Evolutionary conservation across 2,888 invertebrate genomes (phyloP).

Genomic region (Megalurothrips usitatus): DNA sequence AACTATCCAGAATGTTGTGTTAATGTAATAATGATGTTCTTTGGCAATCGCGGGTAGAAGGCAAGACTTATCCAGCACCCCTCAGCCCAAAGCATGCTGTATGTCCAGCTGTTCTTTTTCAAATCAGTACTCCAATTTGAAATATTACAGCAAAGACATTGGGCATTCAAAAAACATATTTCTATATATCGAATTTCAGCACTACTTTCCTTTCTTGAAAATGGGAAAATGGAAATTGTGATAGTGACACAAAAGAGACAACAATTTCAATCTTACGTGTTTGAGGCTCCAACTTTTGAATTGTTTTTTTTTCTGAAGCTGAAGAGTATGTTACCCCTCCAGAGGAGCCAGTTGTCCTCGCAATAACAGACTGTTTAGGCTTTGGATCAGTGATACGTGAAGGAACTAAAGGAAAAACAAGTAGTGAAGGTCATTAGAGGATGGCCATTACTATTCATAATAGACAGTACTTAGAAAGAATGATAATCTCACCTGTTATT

Average conservation of each 20-base stretch:
- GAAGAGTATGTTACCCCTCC: neutral
- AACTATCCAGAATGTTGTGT: neutral
- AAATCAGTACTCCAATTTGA: neutral
- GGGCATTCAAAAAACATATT: no score
- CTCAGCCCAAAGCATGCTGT: neutral
- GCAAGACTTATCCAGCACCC: neutral
- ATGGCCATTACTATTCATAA: neutral
- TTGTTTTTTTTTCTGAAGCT: neutral
- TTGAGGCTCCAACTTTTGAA: neutral
- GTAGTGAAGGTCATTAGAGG: neutral
- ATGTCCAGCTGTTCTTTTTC: neutral
- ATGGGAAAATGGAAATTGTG: no score
- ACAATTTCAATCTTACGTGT: neutral
- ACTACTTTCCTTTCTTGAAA: no score
- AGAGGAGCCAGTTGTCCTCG: neutral
- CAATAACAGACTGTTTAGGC: neutral
- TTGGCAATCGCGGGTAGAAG: constrained; percentile 10
- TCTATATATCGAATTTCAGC: no score
- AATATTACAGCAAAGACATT: no score
- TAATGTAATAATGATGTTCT: neutral
- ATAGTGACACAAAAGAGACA: no score
- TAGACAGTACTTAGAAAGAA: no score
- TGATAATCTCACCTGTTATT: neutral
- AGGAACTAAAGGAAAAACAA: neutral
- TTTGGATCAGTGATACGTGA: neutral